Evolutionary conservation across 2,888 invertebrate genomes (phyloP).

Genomic region (Acheta domesticus): DNA sequence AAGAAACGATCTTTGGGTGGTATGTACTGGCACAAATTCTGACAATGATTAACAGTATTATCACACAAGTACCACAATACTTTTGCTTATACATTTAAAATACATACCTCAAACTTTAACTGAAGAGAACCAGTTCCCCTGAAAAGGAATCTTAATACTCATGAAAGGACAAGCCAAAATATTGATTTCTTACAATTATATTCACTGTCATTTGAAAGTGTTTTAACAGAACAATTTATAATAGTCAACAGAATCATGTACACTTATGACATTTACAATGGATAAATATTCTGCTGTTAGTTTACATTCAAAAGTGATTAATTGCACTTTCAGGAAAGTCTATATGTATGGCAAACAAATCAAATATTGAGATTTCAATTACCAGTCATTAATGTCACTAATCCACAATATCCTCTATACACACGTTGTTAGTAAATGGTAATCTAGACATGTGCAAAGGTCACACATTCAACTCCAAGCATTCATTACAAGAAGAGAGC

Average conservation of each 20-base stretch:
- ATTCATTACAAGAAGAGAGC: too few species aligned
- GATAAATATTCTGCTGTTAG: conserved; percentile 5
- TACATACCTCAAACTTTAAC: too few species aligned
- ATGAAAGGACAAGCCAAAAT: not conserved
- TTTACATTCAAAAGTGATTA: conserved; percentile 5
- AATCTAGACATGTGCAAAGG: not conserved
- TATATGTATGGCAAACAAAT: not conserved
- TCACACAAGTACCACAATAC: too few species aligned
- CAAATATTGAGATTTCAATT: not conserved
- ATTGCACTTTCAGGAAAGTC: conserved; percentile 5
- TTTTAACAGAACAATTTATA: conserved; percentile 6
- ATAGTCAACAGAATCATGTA: not conserved
- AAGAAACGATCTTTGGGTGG: too few species aligned
- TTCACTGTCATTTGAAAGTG: not conserved
- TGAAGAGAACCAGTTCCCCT: too few species aligned
- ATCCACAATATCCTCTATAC: not conserved
- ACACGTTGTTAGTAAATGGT: not conserved
- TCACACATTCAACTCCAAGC: too few species aligned
- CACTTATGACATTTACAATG: conserved; percentile 18
- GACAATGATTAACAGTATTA: too few species aligned
- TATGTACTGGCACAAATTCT: too few species aligned
- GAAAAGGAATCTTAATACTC: too few species aligned
- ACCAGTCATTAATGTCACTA: not conserved
- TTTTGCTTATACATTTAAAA: too few species aligned
- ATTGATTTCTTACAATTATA: not conserved